Conservation (phyloP, 2,888 invertebrate species). For the Cataglyphis altisquamis region DNA sequence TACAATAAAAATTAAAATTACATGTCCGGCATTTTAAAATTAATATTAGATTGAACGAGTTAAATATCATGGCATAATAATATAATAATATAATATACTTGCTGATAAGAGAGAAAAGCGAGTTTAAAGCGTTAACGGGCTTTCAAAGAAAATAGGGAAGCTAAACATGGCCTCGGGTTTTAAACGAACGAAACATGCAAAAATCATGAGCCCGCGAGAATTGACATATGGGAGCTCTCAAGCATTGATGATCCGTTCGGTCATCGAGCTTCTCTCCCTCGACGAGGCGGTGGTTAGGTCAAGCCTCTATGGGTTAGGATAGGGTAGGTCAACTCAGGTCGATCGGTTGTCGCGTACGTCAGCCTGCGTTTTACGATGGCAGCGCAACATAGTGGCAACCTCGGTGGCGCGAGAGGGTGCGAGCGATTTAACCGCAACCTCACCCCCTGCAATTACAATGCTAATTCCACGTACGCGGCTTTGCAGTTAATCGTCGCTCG, state of each 20-base stretch:
- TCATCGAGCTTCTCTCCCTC: conserved; percentile 63
- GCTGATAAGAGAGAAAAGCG: neutral
- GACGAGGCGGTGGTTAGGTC: conserved; percentile 56
- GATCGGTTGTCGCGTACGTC: conserved; percentile 69
- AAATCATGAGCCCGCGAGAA: conserved; percentile 36
- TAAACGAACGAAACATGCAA: conserved; percentile 25
- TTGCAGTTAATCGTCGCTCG: conserved; percentile 70
- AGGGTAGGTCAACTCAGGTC: conserved; percentile 71
- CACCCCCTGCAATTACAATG: conserved; percentile 73
- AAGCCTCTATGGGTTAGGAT: conserved; percentile 66
- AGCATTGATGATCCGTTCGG: conserved; percentile 60
- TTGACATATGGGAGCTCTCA: conserved; percentile 40
- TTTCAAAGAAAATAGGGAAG: conserved; percentile 20
- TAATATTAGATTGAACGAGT: neutral
- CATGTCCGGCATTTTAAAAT: neutral
- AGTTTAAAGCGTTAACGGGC: conserved; percentile 25
- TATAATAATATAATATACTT: neutral
- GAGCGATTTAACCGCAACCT: conserved; percentile 68
- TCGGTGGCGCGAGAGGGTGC: conserved; percentile 14
- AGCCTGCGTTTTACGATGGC: conserved; percentile 72
- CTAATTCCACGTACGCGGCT: conserved; percentile 71
- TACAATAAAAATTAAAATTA: neutral
- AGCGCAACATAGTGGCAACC: conserved; percentile 56
- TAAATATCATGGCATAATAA: neutral
- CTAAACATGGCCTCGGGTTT: neutral